Base-by-base conservation (phyloP, 2,113 vertebrate species). In the Physeter macrocephalus region DNA sequence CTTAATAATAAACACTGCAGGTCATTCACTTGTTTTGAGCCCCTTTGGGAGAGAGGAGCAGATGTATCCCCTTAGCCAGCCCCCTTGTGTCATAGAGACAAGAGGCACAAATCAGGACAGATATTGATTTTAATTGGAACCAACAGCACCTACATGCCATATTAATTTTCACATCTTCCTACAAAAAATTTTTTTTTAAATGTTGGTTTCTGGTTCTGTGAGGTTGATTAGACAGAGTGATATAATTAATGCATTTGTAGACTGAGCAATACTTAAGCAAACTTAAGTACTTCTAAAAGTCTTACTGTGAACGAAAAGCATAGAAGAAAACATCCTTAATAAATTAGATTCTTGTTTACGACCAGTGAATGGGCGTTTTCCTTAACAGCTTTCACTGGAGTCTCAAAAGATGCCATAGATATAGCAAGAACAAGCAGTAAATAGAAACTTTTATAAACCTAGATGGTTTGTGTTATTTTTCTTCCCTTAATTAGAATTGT, bases 81-180 rank as follows among this genome's bases (percentile, higher is more conserved):
- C 98, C 98, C 98, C 98, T 99, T 1, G 81, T 98, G 98, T 98
- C 98, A 98, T 69, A 98, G 97, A 99, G 98, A 98, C 98, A 98
- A 98, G 98, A 98, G 98, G 97, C 97, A 0, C 98, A 98, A 99
- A 99, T 98, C 98, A 98, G 98, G 98, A 97, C 97, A 98, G 98
- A 98, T 98, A 99, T 97, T 99, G 98, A 99, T 99, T 99, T 99
- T 99, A 99, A 99, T 99, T 99, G 97, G 98, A 98, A 98, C 98
- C 98, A 99, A 99, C 98, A 99, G 98, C 98, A 99, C 97, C 98
- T 98, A 98, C 98, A 98, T 98, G 96, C 98, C 77, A 5, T 98
- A 98, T 98, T 98, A 98, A 98, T 98, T 98, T 98, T 98, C 98
- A 98, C 98, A 98, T 99, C 98, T 98, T 98, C 98, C 95, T 98